Base-by-base conservation (phyloP, 2,888 invertebrate species). In the Ennomos fuscantarius region DNA sequence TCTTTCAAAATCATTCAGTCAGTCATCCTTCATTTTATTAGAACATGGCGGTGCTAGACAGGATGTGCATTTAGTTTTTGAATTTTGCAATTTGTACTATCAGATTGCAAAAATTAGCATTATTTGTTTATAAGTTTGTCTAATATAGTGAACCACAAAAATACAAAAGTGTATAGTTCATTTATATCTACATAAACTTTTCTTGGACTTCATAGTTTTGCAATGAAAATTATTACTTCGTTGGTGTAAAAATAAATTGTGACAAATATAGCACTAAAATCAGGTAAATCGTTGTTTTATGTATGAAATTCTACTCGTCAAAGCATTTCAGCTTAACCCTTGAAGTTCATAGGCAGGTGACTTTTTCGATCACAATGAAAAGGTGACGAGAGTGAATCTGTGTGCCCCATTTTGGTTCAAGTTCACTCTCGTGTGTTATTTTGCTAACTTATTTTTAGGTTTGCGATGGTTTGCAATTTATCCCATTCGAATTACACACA, bases 191-290 rank as follows among this genome's bases (percentile, higher is more conserved):
- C 69, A 74, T 68, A 63, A 65, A 62, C 60, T 71, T 57, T 58
- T 48, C 67, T 70, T 79, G 75, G 77, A 84, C 76, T 72, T 61
- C 73, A 74, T 69, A 74, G 60, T 74, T 81, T 85, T 89, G 90
- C 87, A 84, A 92, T 92, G 91, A 90, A 87, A 89, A 84, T 85
- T 85, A 81, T 85, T 86, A 88, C 84, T 87, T 87, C 89, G 84
- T 82, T 89, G 89, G 89, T 91, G 86, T 92, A 91, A 92, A 91
- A 92, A 91, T 90, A 90, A 24, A 89, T 91, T 90, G 87, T 90
- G 91, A 89, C 85, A 86, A 90, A 84, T 86, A 87, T 83, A 87
- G 77, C 81, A 76, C 80, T 79, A 82, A 79, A 69, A 78, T 80
- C 89, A 90, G 90, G 91, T 90, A 90, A 89, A 78, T 75, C 74